A percentile compares a stretch with the other conserved stretches of the same genome.
Evolutionary conservation across 2,797 vertebrate genomes (phyloP).

Genomic region (Protosalanx chinensis): DNA sequence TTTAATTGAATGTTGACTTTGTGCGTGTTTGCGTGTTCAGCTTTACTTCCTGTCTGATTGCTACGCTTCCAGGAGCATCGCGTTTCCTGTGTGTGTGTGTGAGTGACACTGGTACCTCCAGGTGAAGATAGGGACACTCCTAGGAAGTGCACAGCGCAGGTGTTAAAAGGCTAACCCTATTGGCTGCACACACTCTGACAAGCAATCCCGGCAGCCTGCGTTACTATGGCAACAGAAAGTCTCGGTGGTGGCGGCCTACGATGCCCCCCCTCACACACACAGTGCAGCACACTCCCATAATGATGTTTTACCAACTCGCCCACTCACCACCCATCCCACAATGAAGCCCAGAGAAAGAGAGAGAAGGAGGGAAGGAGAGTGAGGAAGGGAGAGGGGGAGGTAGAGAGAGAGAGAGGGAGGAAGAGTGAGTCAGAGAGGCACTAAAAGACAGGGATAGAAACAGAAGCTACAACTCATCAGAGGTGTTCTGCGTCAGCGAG

Average conservation of each 20-base stretch:
- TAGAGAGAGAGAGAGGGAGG: neutral
- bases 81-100: slow-evolving; percentile 17
- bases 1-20: neutral
- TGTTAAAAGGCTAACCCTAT: slow-evolving; percentile 41
- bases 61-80: neutral
- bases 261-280: slow-evolving; percentile 32
- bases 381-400: neutral
- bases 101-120: slow-evolving; percentile 16
- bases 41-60: slow-evolving; percentile 24
- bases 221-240: slow-evolving; percentile 75
- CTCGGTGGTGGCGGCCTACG: slow-evolving; percentile 61
- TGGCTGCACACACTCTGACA: slow-evolving; percentile 40
- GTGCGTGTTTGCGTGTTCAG: slow-evolving; percentile 20
- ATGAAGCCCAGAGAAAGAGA: slow-evolving; percentile 22
- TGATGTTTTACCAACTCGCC: slow-evolving; percentile 70
- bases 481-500: neutral
- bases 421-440: neutral
- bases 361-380: slow-evolving; percentile 15
- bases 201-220: slow-evolving; percentile 59
- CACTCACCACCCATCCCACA: slow-evolving; percentile 63
- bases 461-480: neutral
- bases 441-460: neutral
- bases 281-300: slow-evolving; percentile 58
- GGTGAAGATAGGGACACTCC: slow-evolving; percentile 44
- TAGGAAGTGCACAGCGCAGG: slow-evolving; percentile 43